phyloP scores from a whole-genome alignment of 35 echinoderm and acorn worm species.

The Nesometra sesokonis region DNA sequence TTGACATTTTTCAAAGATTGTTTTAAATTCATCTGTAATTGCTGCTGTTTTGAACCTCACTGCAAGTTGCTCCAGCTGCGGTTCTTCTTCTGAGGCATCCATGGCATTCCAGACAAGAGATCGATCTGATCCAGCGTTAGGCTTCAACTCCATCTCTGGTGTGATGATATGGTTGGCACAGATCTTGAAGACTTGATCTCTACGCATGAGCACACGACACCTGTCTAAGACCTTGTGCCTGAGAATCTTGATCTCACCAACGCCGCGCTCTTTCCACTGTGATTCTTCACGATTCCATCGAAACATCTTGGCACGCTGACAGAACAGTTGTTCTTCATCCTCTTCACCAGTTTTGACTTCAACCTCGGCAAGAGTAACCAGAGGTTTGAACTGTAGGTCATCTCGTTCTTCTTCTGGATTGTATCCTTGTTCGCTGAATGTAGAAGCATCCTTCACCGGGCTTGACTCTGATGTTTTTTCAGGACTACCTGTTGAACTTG shows the following conservation, averaged over 20 bases:
- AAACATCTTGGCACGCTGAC: conserved; percentile 35
- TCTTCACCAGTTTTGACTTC: conserved; percentile 57
- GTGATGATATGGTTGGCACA: conserved; percentile 79
- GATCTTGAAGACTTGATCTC: conserved; percentile 65
- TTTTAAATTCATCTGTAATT: conserved; percentile 30
- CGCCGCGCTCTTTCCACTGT: conserved; percentile 67
- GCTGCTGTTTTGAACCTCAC: conserved; percentile 72
- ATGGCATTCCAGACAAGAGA: conserved; percentile 83
- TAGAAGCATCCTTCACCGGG: neutral
- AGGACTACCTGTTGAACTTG: too few species aligned
- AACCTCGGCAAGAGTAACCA: conserved; percentile 29
- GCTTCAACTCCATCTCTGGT: conserved; percentile 33
- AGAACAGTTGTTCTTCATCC: conserved; percentile 47
- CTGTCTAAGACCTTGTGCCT: conserved; percentile 17
- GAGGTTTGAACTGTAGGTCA: conserved; percentile 53
- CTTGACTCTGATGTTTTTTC: neutral
- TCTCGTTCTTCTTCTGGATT: conserved; percentile 5
- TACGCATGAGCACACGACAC: conserved; percentile 47
- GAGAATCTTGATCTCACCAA: conserved; percentile 68
- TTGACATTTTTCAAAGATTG: neutral
- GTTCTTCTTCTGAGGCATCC: conserved; percentile 61
- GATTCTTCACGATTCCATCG: conserved; percentile 27
- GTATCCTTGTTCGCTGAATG: neutral
- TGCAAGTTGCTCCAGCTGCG: conserved; percentile 59
- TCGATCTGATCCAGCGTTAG: conserved; percentile 53